Percentiles rank a stretch among this genome's conserved stretches.
Conservation (phyloP, 2,888 invertebrate species). For the Lacanobia wlatinum region DNA sequence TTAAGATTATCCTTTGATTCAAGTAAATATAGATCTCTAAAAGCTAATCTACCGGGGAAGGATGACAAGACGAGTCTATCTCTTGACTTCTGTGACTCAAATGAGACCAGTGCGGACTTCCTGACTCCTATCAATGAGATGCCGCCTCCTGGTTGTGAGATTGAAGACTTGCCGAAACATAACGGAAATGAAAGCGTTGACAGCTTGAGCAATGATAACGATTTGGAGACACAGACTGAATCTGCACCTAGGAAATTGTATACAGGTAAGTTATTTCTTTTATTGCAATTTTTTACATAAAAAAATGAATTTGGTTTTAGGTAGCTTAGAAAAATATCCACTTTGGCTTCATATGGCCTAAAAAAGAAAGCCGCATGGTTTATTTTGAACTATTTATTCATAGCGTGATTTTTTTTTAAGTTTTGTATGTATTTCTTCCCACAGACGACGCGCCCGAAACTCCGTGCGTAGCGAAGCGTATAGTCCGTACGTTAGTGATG, state of each 20-base stretch:
- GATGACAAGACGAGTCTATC: slow-evolving; percentile 87
- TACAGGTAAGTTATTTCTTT: slow-evolving; percentile 73
- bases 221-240: slow-evolving; percentile 87
- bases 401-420: too few species aligned
- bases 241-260: slow-evolving; percentile 84
- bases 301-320: too few species aligned
- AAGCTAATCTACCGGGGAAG: slow-evolving; percentile 76
- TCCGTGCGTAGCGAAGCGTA: slow-evolving; percentile 76
- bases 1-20: slow-evolving; percentile 85
- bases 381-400: too few species aligned
- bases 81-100: slow-evolving; percentile 87
- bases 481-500: slow-evolving; percentile 76
- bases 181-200: slow-evolving; percentile 86
- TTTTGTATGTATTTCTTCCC: not conserved
- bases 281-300: not conserved
- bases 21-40: slow-evolving; percentile 84
- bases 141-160: slow-evolving; percentile 88
- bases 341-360: too few species aligned
- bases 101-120: slow-evolving; percentile 89
- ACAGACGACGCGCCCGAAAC: slow-evolving; percentile 79
- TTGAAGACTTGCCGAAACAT: slow-evolving; percentile 86
- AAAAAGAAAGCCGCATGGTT: too few species aligned
- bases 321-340: too few species aligned
- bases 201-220: slow-evolving; percentile 85
- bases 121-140: slow-evolving; percentile 89